Base-by-base conservation (phyloP, 2,113 vertebrate species). In the Furnarius figulus region DNA sequence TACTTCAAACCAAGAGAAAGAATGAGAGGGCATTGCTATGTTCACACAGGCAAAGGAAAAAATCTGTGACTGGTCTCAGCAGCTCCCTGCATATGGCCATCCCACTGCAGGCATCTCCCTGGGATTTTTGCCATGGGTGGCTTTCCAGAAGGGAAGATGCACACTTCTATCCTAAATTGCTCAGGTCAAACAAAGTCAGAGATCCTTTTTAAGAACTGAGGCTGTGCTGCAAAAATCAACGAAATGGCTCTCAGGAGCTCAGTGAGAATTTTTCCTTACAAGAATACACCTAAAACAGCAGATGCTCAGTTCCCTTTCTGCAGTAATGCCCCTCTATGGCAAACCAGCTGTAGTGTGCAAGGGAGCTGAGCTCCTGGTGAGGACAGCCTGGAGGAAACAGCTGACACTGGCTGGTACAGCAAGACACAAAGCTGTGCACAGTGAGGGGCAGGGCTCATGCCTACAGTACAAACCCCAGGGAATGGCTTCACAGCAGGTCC, bases 351-450 rank as follows among this genome's bases (percentile, higher is more conserved):
- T 12, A 67, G 52, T 3, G 7, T 1, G 9, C 23, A 53, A 61
- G n/a, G n/a, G 14, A 65, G 30, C 14, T 5, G n/a, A 53, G 46
- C 30, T 55, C 10, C 27, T 3, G 3, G 33, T 16, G 18, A 37
- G 55, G 67, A 46, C 37, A 79, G 33, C 30, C 27, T 39, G 4
- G 46, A 67, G 18, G 30, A 1, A 2, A 35, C 28, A 37, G 75
- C 25, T 33, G 37, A 27, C 13, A 0, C 1, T 2, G 1, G 30
- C 46, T 30, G 5, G 2, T 12, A 20, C 28, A 44, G 42, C 24
- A n/a, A 58, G 52, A 47, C 23, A 10, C 0, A 8, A 47, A 30
- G 42, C 56, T 42, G 46, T 14, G 50, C 65, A 46, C 59, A 58
- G 71, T 53, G 5, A 23, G 42, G 40, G 28, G 18, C 25, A 13